Evolutionary conservation across 2,113 vertebrate species (phyloP).

Genomic region (Eulemur macaco): DNA sequence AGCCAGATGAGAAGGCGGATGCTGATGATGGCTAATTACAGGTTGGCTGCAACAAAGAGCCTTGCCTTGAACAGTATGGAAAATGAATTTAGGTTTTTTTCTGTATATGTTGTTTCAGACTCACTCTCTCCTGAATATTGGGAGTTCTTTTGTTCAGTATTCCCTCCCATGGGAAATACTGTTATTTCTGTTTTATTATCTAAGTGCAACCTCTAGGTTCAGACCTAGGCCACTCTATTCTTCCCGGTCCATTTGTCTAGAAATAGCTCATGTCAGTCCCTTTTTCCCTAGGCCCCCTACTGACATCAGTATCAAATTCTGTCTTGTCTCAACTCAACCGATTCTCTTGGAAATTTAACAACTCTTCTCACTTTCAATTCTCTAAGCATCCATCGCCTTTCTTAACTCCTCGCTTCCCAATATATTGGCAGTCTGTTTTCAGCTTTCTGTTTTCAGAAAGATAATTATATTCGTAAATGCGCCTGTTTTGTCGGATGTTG

Average conservation of each 20-base stretch:
- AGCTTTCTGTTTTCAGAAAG: not conserved
- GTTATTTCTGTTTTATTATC: not conserved
- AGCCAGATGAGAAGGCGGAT: not conserved
- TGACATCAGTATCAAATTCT: not conserved
- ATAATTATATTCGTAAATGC: not conserved
- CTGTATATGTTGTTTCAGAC: not conserved
- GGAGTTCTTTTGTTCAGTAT: not conserved
- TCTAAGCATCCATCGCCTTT: not conserved
- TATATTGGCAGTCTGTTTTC: not conserved
- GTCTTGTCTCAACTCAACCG: not conserved
- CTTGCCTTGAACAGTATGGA: not conserved
- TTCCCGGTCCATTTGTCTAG: not conserved
- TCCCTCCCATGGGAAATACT: not conserved
- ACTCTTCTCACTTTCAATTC: not conserved
- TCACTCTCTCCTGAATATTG: not conserved
- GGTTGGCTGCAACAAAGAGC: fast-evolving
- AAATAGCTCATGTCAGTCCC: not conserved
- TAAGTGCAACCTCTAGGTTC: not conserved
- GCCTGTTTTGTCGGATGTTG: not conserved
- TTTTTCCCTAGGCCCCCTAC: not conserved
- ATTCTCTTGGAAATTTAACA: not conserved
- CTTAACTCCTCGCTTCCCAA: not conserved
- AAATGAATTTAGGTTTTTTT: not conserved
- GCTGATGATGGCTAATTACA: not conserved
- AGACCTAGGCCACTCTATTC: not conserved